Evolutionary conservation across 2,113 vertebrate genomes (phyloP).

Genomic region (Siphamia tubifer): DNA sequence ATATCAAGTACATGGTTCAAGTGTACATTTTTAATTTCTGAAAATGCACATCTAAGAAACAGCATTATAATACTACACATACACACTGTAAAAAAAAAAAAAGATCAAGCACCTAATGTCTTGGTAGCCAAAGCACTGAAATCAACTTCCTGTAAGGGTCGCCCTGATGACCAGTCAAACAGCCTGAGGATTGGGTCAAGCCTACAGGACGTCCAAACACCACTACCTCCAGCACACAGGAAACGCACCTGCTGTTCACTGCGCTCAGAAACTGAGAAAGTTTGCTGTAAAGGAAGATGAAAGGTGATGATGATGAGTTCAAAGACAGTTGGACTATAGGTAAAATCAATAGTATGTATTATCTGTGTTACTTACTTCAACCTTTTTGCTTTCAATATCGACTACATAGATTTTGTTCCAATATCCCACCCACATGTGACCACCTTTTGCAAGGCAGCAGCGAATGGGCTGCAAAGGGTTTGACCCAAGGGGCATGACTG

Average conservation of each 20-base stretch:
- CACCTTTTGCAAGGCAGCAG: conserved; percentile 76
- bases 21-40: too few relatives aligned
- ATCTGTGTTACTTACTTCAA: conserved; percentile 65
- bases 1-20: too few relatives aligned
- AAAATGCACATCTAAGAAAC: too few relatives aligned
- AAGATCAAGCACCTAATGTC: conserved; percentile 63
- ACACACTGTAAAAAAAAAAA: neutral
- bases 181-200: conserved; percentile 78
- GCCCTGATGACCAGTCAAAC: conserved; percentile 80
- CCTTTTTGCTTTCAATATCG: conserved; percentile 60
- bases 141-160: conserved; percentile 80
- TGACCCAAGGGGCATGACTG: conserved; percentile 64
- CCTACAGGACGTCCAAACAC: conserved; percentile 80
- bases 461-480: conserved; percentile 80
- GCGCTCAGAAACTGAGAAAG: conserved; percentile 76
- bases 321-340: neutral
- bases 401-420: conserved; percentile 82
- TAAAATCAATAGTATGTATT: neutral
- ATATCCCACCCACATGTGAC: conserved; percentile 79
- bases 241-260: conserved; percentile 83
- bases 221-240: conserved; percentile 78
- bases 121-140: conserved; percentile 72
- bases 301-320: neutral
- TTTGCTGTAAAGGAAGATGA: conserved; percentile 61
- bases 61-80: too few relatives aligned